phyloP scores from a whole-genome alignment of 2,888 invertebrate genomes.

The Seladonia tumulorum region DNA sequence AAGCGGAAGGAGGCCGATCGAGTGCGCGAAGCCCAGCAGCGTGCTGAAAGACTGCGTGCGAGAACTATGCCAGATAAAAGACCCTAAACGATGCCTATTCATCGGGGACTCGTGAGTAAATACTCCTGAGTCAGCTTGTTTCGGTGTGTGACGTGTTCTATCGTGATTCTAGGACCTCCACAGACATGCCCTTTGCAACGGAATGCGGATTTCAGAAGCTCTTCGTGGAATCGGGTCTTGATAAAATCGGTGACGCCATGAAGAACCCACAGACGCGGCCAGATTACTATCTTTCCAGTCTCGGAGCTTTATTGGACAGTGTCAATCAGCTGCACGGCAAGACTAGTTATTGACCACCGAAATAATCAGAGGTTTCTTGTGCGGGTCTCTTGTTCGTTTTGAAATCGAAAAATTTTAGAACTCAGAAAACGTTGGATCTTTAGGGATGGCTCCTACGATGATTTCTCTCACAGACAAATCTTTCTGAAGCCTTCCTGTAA shows the following conservation, averaged over 20 bases:
- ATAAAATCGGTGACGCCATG: slow-evolving; percentile 61
- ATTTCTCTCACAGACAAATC: too few relatives aligned
- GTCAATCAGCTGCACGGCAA: slow-evolving; percentile 18
- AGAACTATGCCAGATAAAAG: slow-evolving; percentile 72
- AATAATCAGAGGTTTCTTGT: neutral
- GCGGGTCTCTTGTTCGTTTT: too few relatives aligned
- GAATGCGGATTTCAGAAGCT: slow-evolving; percentile 76
- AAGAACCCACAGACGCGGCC: slow-evolving; percentile 56
- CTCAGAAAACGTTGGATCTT: too few relatives aligned
- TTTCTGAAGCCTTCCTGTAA: too few relatives aligned
- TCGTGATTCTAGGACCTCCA: slow-evolving; percentile 66
- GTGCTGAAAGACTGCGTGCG: slow-evolving; percentile 81
- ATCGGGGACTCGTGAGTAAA: slow-evolving; percentile 80
- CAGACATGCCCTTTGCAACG: slow-evolving; percentile 78
- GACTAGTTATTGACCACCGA: neutral
- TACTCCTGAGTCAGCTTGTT: neutral
- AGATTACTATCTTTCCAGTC: slow-evolving; percentile 71
- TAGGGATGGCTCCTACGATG: too few relatives aligned
- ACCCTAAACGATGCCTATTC: slow-evolving; percentile 76
- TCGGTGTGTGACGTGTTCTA: neutral
- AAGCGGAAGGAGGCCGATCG: slow-evolving; percentile 83
- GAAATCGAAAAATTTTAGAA: too few relatives aligned
- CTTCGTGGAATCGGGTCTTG: slow-evolving; percentile 74
- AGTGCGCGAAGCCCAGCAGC: slow-evolving; percentile 85
- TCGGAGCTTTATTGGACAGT: slow-evolving; percentile 37